Percentiles rank a stretch among this genome's conserved stretches.
phyloP scores from a whole-genome alignment of 2,888 invertebrate species.

The Pseudanteris insignis region DNA sequence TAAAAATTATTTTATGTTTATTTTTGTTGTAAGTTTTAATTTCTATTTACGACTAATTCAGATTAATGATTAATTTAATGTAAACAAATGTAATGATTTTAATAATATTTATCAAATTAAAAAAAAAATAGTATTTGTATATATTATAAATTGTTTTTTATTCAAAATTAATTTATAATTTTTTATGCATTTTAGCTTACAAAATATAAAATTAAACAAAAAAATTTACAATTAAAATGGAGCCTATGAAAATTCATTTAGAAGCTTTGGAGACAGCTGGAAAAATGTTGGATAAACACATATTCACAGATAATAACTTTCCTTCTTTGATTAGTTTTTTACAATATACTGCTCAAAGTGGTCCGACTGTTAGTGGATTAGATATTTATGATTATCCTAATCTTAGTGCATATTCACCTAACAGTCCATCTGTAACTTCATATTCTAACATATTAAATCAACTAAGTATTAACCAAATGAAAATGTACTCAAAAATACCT shows the following conservation, averaged over 20 bases:
- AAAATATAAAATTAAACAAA: not conserved
- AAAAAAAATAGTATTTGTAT: no score
- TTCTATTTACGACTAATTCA: no score
- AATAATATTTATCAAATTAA: no score
- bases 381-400: constrained; percentile 92
- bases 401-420: constrained; percentile 75
- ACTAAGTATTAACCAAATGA: constrained; percentile 78
- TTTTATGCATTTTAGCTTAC: not conserved
- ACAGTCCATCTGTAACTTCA: constrained; percentile 63
- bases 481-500: constrained; percentile 83
- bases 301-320: constrained; percentile 75
- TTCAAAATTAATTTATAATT: not conserved
- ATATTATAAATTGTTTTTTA: no score
- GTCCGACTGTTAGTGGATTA: constrained; percentile 88
- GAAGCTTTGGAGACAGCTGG: constrained; percentile 82
- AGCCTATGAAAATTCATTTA: constrained; percentile 65
- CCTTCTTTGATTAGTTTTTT: constrained; percentile 75
- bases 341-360: constrained; percentile 68
- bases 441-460: constrained; percentile 29
- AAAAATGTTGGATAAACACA: constrained; percentile 80
- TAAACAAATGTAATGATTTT: no score
- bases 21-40: no score
- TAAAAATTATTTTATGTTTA: no score
- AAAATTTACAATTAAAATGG: constrained; percentile 57
- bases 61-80: no score